A percentile compares a stretch with the other conserved stretches of the same genome.
These are phyloP conservation scores for Danionella cerebrum DNA, from an alignment of 2,113 vertebrate genomes.

Conservation along the genomic window DNA sequence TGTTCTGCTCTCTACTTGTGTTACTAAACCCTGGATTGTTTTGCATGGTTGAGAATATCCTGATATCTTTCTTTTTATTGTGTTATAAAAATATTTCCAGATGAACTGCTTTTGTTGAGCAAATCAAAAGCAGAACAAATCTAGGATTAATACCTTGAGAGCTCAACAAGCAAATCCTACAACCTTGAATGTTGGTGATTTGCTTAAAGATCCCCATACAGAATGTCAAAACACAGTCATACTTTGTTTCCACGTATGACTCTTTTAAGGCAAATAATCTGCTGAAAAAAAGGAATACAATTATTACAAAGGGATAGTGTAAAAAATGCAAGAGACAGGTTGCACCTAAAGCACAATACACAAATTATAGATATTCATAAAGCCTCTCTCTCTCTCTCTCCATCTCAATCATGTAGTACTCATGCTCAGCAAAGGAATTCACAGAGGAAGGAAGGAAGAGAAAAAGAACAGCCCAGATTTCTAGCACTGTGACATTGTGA, in stretches of 20 bases:
- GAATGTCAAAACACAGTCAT: not conserved
- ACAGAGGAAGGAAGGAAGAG: not conserved
- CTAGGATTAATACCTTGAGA: not conserved
- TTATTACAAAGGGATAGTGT: not conserved
- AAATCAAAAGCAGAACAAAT: constrained; percentile 8
- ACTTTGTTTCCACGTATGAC: not conserved
- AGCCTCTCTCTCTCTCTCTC: no score
- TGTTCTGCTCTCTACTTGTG: not conserved
- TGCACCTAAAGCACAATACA: no score
- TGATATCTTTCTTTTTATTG: constrained; percentile 2
- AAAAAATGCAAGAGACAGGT: not conserved
- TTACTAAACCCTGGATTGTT: constrained; percentile 14
- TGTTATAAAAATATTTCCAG: constrained; percentile 16
- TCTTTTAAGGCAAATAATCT: not conserved
- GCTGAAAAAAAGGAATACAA: not conserved
- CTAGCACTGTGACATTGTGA: not conserved
- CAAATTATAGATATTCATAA: no score
- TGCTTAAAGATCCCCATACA: not conserved
- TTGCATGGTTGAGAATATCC: not conserved
- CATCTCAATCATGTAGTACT: not conserved
- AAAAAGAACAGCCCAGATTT: not conserved
- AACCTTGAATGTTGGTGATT: not conserved
- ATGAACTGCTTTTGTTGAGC: not conserved
- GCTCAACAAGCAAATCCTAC: not conserved
- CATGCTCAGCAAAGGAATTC: not conserved